phyloP scores from a whole-genome alignment of 2,888 invertebrate species.

The Eupeodes luniger region DNA sequence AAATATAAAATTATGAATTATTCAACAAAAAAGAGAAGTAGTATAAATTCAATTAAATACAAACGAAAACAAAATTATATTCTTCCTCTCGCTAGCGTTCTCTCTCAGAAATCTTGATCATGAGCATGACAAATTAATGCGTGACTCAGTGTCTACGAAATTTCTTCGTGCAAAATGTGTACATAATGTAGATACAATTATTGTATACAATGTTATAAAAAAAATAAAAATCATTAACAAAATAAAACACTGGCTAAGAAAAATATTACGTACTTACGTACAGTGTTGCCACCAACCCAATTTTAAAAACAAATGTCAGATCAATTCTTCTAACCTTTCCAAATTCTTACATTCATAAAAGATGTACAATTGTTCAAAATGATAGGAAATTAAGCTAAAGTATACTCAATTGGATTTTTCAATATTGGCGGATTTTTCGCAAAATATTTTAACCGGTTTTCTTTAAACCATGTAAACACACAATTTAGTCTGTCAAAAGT shows the following conservation, averaged over 20 bases:
- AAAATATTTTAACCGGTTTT: too few relatives aligned
- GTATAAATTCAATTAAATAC: background rate
- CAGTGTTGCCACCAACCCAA: background rate
- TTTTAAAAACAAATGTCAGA: too few relatives aligned
- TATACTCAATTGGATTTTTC: too few relatives aligned
- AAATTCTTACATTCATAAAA: too few relatives aligned
- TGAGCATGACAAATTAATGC: constrained; percentile 11
- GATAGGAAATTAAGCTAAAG: too few relatives aligned
- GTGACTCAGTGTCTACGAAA: constrained; percentile 61
- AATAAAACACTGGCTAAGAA: background rate
- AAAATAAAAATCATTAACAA: constrained; percentile 16
- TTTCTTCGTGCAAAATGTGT: background rate
- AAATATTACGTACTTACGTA: background rate
- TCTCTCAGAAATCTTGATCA: constrained; percentile 11
- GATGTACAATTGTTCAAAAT: too few relatives aligned
- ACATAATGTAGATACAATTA: too few relatives aligned
- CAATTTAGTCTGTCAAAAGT: too few relatives aligned
- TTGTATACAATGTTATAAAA: background rate
- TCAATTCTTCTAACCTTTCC: too few relatives aligned
- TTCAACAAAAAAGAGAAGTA: constrained; percentile 8
- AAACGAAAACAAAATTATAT: background rate
- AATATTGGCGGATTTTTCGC: too few relatives aligned
- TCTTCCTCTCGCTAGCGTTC: background rate
- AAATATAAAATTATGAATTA: constrained; percentile 5
- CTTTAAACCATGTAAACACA: too few relatives aligned